Conservation (phyloP, 2,888 invertebrate genomes). For the Lasiommata megera region DNA sequence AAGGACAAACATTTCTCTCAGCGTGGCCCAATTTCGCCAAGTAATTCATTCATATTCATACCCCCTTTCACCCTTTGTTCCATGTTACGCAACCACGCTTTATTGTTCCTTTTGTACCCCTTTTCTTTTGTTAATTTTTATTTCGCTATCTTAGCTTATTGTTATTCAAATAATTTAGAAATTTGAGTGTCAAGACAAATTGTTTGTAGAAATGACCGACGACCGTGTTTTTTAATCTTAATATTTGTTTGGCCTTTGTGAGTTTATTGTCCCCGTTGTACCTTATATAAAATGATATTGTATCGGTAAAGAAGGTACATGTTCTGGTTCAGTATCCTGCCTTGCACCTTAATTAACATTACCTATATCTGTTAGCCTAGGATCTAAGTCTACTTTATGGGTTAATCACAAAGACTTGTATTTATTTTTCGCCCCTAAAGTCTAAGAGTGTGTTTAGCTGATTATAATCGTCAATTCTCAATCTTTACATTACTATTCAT, state of each 20-base stretch:
- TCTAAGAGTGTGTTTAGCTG: no score
- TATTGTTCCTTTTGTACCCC: conserved; percentile 46
- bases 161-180: conserved; percentile 36
- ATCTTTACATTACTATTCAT: no score
- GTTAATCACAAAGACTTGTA: no score
- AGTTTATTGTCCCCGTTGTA: no score
- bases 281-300: no score
- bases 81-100: conserved; percentile 57
- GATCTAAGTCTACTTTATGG: no score
- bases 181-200: conserved; percentile 23
- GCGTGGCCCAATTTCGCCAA: conserved; percentile 62
- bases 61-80: conserved; percentile 67
- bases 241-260: background rate
- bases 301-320: background rate
- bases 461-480: no score
- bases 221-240: background rate
- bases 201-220: conserved; percentile 1
- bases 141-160: conserved; percentile 36
- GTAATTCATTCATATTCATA: conserved; percentile 77
- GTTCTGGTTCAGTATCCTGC: no score
- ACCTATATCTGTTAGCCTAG: no score
- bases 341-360: no score
- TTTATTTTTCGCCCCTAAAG: no score
- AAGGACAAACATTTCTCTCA: conserved; percentile 40
- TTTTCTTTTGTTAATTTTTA: conserved; percentile 63